Base-by-base conservation (phyloP, 2,888 invertebrate species). In the Notodonta ziczac region DNA sequence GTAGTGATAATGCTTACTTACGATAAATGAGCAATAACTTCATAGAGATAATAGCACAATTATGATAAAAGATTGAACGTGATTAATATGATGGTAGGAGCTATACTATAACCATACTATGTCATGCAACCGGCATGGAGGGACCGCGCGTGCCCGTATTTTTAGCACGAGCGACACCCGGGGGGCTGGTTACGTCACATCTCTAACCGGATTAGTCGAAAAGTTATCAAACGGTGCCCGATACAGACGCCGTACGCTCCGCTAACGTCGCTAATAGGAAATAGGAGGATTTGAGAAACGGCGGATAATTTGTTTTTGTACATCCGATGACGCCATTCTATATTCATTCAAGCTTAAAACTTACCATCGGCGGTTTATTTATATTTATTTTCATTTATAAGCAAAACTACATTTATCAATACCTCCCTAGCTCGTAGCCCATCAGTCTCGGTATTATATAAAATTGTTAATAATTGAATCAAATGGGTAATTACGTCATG, bases 111-210 rank as follows among this genome's bases (percentile, higher is more conserved):
- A 78, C 69, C 77, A 79, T 76, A 80, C 66, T 76, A 76, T 80
- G 81, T 80, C 83, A 79, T 77, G 72, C 72, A 55, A 14, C 58
- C 52, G 59, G 76, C 69, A 83, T 87, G 87, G 84, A 87, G 83
- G 81, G 81, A 76, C 59, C 73, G 80, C 88, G 87, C 89, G 87
- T 83, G 88, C 83, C 66, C 71, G 72, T 91, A 91, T 90, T 89
- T 89, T 84, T 90, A 88, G 86, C 81, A 52, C 77, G 70, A 82
- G 86, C 85, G 82, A 84, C 87, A 88, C 89, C 89, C 89, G 79
- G 86, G 35, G 87, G 83, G 81, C 77, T 77, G 65, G 77, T 88
- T 88, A 85, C 88, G 87, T 89, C 88, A 90, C 75, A 58, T 56
- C 66, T 67, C 69, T 76, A 82, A 81, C 82, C 73, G 77, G 78